Conservation (phyloP, 2,888 invertebrate genomes). For the Marasmarcha lunaedactyla region DNA sequence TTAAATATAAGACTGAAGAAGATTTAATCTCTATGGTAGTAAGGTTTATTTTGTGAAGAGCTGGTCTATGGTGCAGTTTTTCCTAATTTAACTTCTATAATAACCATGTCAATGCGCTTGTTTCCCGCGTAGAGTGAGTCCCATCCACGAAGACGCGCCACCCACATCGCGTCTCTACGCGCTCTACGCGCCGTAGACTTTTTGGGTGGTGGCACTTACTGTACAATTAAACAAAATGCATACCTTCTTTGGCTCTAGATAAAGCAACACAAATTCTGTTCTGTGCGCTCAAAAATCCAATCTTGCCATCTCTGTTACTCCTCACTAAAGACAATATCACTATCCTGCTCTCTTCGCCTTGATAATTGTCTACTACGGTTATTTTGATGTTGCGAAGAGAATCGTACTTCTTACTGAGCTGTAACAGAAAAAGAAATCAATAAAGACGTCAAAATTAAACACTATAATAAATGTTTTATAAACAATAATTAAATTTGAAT, state of each 20-base stretch:
- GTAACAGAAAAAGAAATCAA: slow-evolving; percentile 9
- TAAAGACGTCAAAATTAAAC: no score
- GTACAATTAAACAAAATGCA: background rate
- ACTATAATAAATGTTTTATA: background rate
- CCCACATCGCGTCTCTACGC: no score
- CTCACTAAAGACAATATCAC: slow-evolving; percentile 84
- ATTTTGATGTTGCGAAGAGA: slow-evolving; percentile 66
- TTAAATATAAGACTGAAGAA: no score
- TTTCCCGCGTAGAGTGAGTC: no score
- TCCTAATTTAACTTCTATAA: no score
- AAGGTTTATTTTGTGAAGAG: no score
- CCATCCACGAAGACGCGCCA: no score
- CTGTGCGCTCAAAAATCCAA: slow-evolving; percentile 77
- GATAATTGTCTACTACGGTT: slow-evolving; percentile 82
- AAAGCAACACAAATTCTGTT: slow-evolving; percentile 84
- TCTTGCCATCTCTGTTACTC: slow-evolving; percentile 74
- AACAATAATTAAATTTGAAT: background rate
- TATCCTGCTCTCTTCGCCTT: slow-evolving; percentile 85
- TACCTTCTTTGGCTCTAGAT: slow-evolving; percentile 74
- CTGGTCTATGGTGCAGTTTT: no score
- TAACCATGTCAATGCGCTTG: no score
- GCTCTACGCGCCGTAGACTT: no score
- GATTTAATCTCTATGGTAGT: no score
- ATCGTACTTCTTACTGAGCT: slow-evolving; percentile 38
- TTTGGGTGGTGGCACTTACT: no score